Percentiles rank a stretch among this genome's conserved stretches.
These are phyloP conservation scores for Centruroides sculpturatus DNA, from an alignment of 1,140 invertebrate genomes.

Conservation along the genomic window DNA sequence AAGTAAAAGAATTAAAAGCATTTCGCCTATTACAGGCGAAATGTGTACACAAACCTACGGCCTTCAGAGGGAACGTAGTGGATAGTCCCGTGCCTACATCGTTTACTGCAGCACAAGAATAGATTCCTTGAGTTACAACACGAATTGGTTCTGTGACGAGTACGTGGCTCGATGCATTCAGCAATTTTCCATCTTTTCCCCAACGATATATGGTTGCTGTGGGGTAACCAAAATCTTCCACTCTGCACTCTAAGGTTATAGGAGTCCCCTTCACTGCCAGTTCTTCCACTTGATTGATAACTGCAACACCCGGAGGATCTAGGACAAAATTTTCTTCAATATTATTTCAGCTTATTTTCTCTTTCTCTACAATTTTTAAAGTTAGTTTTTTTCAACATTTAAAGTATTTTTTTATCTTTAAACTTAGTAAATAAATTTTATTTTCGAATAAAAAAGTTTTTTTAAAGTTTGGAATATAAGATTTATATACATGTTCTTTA, in stretches of 20 bases:
- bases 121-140: conserved; percentile 65
- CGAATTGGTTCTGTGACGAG: conserved; percentile 60
- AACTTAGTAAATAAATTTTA: too few relatives aligned
- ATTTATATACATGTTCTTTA: too few relatives aligned
- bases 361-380: neutral
- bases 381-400: neutral
- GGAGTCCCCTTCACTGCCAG: conserved; percentile 46
- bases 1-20: too few relatives aligned
- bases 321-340: too few relatives aligned
- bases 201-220: conserved; percentile 34
- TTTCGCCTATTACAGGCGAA: neutral
- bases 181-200: conserved; percentile 8
- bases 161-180: conserved; percentile 50
- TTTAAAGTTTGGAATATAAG: neutral
- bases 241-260: conserved; percentile 61
- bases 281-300: conserved; percentile 9
- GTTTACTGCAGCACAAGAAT: conserved; percentile 69
- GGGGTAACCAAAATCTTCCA: conserved; percentile 62
- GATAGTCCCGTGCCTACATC: conserved; percentile 59
- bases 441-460: too few relatives aligned
- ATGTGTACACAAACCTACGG: conserved; percentile 11
- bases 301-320: conserved; percentile 36
- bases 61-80: conserved; percentile 45
- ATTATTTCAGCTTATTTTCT: neutral
- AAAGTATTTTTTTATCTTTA: neutral